These are phyloP conservation scores for Eupleurogrammus muticus DNA, from an alignment of 2,797 vertebrate species.

Conservation along the genomic window DNA sequence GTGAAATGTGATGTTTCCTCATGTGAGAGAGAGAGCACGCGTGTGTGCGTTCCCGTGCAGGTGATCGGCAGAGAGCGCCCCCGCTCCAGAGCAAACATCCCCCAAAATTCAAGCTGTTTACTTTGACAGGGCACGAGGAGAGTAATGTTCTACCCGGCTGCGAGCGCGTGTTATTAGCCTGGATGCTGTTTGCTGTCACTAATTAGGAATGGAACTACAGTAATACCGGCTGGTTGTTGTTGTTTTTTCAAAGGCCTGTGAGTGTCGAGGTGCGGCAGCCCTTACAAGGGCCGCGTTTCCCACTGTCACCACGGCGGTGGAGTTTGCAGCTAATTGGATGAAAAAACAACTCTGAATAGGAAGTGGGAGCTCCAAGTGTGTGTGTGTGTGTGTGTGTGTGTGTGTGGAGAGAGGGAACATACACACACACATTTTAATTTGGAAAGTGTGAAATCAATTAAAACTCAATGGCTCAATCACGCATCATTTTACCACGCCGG, in stretches of 20 bases:
- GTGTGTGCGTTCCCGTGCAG: background rate
- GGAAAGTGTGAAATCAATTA: too few species aligned
- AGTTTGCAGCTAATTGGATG: slow-evolving; percentile 70
- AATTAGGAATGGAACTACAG: slow-evolving; percentile 60
- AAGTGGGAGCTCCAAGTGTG: slow-evolving; percentile 9
- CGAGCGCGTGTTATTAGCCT: slow-evolving; percentile 26
- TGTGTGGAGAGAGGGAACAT: background rate
- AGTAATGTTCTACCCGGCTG: background rate
- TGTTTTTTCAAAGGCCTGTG: slow-evolving; percentile 41
- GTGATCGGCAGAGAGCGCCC: background rate
- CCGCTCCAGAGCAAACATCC: slow-evolving; percentile 12
- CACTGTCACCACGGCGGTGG: slow-evolving; percentile 49
- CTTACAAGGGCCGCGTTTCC: slow-evolving; percentile 47
- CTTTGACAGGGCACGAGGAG: background rate
- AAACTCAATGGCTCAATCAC: too few species aligned
- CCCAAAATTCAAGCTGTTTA: slow-evolving; percentile 22
- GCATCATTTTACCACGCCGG: too few species aligned
- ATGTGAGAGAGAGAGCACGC: slow-evolving; percentile 51
- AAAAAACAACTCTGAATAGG: slow-evolving; percentile 45
- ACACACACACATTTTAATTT: background rate
- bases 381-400: too few species aligned
- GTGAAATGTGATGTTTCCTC: background rate
- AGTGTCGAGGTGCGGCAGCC: slow-evolving; percentile 39
- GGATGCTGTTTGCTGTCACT: slow-evolving; percentile 45
- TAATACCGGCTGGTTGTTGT: slow-evolving; percentile 46